Conservation (phyloP, 2,888 invertebrate species). For the Pristionchus entomophagus region DNA sequence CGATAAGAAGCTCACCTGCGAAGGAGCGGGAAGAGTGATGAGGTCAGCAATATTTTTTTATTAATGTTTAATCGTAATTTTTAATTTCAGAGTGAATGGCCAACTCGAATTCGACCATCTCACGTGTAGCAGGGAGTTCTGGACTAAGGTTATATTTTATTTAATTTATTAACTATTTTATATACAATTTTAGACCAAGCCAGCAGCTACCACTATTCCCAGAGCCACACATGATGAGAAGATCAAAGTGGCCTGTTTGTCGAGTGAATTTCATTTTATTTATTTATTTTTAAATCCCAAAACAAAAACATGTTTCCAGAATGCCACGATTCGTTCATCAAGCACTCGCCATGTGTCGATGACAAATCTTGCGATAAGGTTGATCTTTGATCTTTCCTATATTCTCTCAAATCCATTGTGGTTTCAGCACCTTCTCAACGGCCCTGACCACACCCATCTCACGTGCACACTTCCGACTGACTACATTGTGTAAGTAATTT, state of each 20-base stretch:
- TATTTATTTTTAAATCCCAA: not conserved
- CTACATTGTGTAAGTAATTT: not conserved
- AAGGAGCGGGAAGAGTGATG: not conserved
- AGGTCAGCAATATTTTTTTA: not conserved
- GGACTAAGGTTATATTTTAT: slow-evolving; percentile 7
- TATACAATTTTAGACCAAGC: not conserved
- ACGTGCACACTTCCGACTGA: not conserved
- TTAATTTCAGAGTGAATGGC: not conserved
- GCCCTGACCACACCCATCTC: too few relatives aligned
- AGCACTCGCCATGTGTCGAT: not conserved
- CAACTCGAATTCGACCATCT: slow-evolving; percentile 16
- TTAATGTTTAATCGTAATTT: not conserved
- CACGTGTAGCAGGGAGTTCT: not conserved
- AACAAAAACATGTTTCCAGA: not conserved
- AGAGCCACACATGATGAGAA: not conserved
- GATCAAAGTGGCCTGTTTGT: not conserved
- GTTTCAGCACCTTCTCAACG: too few relatives aligned
- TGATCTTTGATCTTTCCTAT: not conserved
- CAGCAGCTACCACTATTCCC: not conserved
- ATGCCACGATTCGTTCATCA: not conserved
- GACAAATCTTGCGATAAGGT: not conserved
- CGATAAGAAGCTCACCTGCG: not conserved
- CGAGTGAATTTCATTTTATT: not conserved
- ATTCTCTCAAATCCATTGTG: too few relatives aligned
- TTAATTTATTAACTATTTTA: not conserved